Base-by-base conservation (phyloP, 2,888 invertebrate genomes). In the Endotricha flammealis region DNA sequence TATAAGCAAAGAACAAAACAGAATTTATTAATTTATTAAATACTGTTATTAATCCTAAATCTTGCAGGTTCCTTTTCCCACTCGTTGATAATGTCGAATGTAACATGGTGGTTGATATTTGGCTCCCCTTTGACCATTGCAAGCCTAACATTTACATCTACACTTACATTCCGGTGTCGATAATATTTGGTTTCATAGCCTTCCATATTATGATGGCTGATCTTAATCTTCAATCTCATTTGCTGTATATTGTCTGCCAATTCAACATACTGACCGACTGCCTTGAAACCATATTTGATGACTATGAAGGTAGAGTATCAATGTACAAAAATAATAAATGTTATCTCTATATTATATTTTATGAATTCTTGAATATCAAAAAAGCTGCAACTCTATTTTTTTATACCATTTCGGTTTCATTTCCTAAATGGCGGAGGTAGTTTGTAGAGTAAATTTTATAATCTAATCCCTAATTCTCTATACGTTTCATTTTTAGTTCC, bases 191-290 rank as follows among this genome's bases (percentile, higher is more conserved):
- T 7, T 79, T 70, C 42, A 48, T 64, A 7, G 63, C 80, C 0
- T 69, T 70, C 29, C 75, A 73, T 35, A 73, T 82, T 16, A 81
- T 83, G 73, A 57, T 72, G 4, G 78, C 71, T 0, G 80, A 81
- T 27, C 45, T 79, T 1, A 67, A 65, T 1, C 65, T 77, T 64
- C 79, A 80, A 39, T 64, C 72, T 0, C 67, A 79, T 45, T 50
- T 83, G 9, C 61, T 78, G 41, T 72, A 80, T 23, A 35, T 80
- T 9, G 52, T 79, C n/a, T 82, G 81, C 24, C 81, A 82, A 45
- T 72, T 70, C 28, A 48, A 57, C 0, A 64, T 82, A 0, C 61
- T 83, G 0, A 57, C 53, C 0, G 71, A 83, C 38, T 78, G 81
- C 46, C 78, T 82, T 28, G 57, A 63, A 36, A 76, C 77, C 34